These are phyloP conservation scores for Himalopsyche tibetana DNA, from an alignment of 2,888 invertebrate genomes.

Conservation along the genomic window DNA sequence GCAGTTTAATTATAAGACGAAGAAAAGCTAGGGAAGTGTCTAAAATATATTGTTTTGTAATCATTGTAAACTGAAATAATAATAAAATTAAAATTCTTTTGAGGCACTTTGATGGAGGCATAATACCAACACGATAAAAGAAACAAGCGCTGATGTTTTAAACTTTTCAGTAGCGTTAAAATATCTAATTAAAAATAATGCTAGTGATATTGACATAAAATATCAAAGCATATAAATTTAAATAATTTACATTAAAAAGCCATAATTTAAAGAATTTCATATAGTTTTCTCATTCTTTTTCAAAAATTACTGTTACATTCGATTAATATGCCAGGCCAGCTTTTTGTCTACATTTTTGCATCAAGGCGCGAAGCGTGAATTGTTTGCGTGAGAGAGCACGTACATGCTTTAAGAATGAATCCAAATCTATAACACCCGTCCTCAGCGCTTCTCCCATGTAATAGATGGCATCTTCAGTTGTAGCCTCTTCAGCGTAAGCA, in stretches of 20 bases:
- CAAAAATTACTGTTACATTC: not conserved
- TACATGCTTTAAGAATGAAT: constrained; percentile 97
- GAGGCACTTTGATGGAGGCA: too few species aligned
- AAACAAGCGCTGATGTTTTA: too few species aligned
- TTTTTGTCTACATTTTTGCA: constrained; percentile 97
- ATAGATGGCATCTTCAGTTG: constrained; percentile 98
- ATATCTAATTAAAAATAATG: too few species aligned
- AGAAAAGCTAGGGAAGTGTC: too few species aligned
- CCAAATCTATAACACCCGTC: constrained; percentile 94
- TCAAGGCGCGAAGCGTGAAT: constrained; percentile 95
- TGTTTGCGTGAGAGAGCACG: constrained; percentile 96
- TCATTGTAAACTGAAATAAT: too few species aligned
- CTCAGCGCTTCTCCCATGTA: constrained; percentile 97
- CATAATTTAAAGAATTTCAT: not conserved
- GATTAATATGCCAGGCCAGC: constrained; percentile 87
- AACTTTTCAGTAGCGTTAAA: too few species aligned
- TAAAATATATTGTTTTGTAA: too few species aligned
- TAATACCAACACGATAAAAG: too few species aligned
- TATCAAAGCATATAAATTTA: not conserved
- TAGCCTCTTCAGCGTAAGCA: constrained; percentile 98
- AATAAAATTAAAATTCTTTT: too few species aligned
- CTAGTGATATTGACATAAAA: not conserved
- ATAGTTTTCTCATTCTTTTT: not conserved
- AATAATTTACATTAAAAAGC: too few species aligned
- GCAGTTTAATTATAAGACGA: too few species aligned